A percentile compares a stretch with the other conserved stretches of the same genome.
Conservation (phyloP, 2,113 vertebrate genomes). For the Hyaena hyaena region DNA sequence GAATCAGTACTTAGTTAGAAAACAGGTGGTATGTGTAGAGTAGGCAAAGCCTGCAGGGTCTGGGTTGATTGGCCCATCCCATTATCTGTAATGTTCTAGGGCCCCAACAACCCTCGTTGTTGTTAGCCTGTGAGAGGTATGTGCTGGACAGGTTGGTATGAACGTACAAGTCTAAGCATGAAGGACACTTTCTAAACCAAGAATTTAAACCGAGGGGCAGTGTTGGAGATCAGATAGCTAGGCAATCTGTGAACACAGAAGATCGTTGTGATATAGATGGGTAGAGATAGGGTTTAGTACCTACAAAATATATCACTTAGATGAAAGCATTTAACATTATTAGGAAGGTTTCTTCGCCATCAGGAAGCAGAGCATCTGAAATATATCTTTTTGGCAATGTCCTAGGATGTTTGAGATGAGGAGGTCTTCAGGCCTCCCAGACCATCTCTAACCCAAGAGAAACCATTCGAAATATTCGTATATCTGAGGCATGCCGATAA, state of each 20-base stretch:
- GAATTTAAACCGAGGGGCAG: neutral
- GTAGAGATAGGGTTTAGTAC: neutral
- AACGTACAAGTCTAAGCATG: neutral
- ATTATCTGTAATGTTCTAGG: neutral
- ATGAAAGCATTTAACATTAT: neutral
- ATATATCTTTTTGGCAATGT: neutral
- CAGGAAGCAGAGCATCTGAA: neutral
- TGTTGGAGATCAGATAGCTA: neutral
- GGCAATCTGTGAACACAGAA: neutral
- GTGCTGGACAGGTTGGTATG: neutral
- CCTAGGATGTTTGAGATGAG: neutral
- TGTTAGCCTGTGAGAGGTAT: neutral
- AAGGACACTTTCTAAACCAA: neutral
- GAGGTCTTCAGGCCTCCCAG: neutral
- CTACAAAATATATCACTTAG: neutral
- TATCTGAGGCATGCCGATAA: neutral
- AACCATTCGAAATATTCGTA: neutral
- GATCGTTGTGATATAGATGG: neutral
- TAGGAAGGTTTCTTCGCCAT: neutral
- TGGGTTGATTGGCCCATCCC: neutral
- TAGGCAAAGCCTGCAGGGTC: neutral
- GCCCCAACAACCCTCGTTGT: neutral
- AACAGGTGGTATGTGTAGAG: neutral
- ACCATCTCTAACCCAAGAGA: neutral
- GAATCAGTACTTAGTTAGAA: neutral